Base-by-base conservation (phyloP, 2,888 invertebrate species). In the Sinhomidia bicolor region DNA sequence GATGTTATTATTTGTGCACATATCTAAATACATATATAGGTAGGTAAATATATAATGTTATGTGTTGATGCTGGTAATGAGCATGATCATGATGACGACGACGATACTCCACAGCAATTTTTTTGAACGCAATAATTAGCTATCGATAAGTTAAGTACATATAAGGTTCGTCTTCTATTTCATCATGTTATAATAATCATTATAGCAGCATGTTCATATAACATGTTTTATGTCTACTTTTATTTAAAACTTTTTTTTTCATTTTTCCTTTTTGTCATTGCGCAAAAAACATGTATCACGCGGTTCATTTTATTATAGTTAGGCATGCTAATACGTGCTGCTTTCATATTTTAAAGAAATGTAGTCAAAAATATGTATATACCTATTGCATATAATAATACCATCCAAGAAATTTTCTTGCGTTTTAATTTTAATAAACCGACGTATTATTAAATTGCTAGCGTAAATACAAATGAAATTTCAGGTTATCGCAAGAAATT, bases 121-220 rank as follows among this genome's bases (percentile, higher is more conserved):
- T n/a, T 20, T 44, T 14, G 68, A 71, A n/a, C n/a, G 20, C 12
- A 10, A 71, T 41, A 71, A 71, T 71, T 71, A 71, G 41, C 68
- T 71, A 41, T 71, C 68, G 36, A 71, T 71, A 71, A 41, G 20
- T 41, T 71, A 2, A 36, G 5, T 4, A 62, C 12, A 36, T 47
- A 29, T 62, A 17, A 71, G 41, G 29, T n/a, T 71, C 41, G 17
- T 71, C 17, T 20, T 71, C 36, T 20, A 29, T 71, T 71, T 41
- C 68, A 71, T 41, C 36, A 74, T 14, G 2, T 20, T 36, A n/a
- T 12, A 41, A 68, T n/a, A n/a, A n/a, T n/a, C n/a, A n/a, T n/a
- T n/a, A n/a, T 41, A 2, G 6, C 20, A 41, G 2, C 60, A 5
- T 12, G n/a, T 54, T 54, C 17, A 60, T 26, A 60, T 60, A 7